Percentiles rank a stretch among this genome's conserved stretches.
These are phyloP conservation scores for Mastigias papua DNA, from an alignment of 30 jellyfish, hydroid and myxozoan species.

Conservation along the genomic window DNA sequence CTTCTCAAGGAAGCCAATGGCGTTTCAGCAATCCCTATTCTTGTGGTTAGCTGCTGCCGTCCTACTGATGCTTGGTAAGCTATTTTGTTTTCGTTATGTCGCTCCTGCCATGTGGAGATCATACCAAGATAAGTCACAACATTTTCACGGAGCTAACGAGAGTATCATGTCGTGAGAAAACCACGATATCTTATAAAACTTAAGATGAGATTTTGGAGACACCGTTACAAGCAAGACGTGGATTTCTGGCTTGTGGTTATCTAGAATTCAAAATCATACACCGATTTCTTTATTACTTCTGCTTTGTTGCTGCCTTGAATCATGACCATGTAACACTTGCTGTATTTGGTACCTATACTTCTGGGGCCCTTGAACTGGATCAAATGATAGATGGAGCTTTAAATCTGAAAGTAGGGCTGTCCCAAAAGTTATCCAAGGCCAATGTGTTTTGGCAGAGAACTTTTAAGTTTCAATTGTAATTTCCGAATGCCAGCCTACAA, in stretches of 20 bases:
- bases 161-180: slow-evolving; percentile 36
- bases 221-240: background rate
- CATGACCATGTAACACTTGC: too few species aligned
- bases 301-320: too few species aligned
- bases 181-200: slow-evolving; percentile 32
- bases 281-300: too few species aligned
- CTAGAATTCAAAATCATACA: too few species aligned
- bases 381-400: too few species aligned
- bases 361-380: too few species aligned
- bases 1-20: background rate
- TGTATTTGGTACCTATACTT: too few species aligned
- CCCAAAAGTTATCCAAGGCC: too few species aligned
- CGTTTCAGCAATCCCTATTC: background rate
- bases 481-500: too few species aligned
- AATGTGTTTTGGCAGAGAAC: too few species aligned
- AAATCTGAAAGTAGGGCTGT: too few species aligned
- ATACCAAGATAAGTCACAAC: slow-evolving; percentile 28
- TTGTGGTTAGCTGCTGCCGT: slow-evolving; percentile 48
- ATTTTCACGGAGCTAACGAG: slow-evolving; percentile 33
- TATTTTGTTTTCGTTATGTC: slow-evolving; percentile 10
- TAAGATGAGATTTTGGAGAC: background rate
- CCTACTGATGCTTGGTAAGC: slow-evolving; percentile 48
- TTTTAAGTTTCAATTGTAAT: too few species aligned
- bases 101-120: slow-evolving; percentile 70
- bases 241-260: background rate